Conservation (phyloP, 2,888 invertebrate species). For the Acanthopleura granulata region DNA sequence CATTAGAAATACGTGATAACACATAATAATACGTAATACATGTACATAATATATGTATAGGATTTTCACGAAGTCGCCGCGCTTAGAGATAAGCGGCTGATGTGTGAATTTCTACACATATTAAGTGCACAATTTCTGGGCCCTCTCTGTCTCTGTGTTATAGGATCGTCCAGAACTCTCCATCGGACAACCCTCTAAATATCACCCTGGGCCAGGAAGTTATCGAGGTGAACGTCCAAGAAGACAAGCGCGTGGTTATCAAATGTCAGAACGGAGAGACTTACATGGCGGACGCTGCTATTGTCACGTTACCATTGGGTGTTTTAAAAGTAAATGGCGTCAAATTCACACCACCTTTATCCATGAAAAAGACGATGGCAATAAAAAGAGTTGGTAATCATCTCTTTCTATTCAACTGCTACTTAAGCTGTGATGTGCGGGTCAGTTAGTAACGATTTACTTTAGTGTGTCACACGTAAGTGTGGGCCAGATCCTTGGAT, state of each 20-base stretch:
- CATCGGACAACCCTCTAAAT: background rate
- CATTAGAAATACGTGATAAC: no score
- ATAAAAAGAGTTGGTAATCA: background rate
- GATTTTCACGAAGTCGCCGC: no score
- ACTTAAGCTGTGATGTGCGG: no score
- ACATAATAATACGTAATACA: no score
- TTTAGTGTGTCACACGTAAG: no score
- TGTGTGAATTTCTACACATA: no score
- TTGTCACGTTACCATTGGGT: constrained; percentile 53
- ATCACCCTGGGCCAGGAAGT: background rate
- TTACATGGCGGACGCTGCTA: constrained; percentile 46
- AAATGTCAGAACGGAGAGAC: constrained; percentile 41
- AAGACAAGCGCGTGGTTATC: background rate
- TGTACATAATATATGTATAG: no score
- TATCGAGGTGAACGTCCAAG: background rate
- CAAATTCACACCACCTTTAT: background rate
- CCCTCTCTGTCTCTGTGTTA: background rate
- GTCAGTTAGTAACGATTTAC: no score
- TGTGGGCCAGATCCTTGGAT: no score
- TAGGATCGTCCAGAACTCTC: background rate
- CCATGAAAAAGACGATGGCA: background rate
- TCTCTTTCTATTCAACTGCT: background rate
- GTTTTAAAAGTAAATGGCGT: constrained; percentile 33
- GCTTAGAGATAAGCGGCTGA: no score
- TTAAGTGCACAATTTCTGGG: no score